A percentile compares a stretch with the other conserved stretches of the same genome.
Evolutionary conservation across 2,888 invertebrate species (phyloP).

Genomic region (Apamea anceps): DNA sequence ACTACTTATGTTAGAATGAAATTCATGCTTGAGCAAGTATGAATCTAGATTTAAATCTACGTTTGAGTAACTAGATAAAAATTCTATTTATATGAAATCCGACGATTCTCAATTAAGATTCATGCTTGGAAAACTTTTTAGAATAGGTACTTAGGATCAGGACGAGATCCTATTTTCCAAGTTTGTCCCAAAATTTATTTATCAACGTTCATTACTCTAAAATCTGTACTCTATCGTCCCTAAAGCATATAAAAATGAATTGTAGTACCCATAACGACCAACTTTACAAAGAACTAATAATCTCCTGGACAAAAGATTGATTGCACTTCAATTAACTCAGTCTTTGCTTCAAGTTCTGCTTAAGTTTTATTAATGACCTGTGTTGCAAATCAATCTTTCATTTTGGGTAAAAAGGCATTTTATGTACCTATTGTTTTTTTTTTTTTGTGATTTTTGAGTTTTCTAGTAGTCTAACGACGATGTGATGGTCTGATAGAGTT

Average conservation of each 20-base stretch:
- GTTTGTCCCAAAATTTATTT: neutral
- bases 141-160: neutral
- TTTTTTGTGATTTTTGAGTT: too few relatives aligned
- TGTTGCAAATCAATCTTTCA: neutral
- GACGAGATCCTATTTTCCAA: neutral
- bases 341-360: neutral
- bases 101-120: neutral
- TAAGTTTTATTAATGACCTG: neutral
- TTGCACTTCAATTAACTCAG: neutral
- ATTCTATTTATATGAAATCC: neutral
- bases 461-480: too few relatives aligned
- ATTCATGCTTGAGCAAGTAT: neutral
- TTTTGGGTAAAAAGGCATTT: neutral
- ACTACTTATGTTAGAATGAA: neutral
- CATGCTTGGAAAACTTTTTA: neutral
- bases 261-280: neutral
- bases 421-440: neutral
- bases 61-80: neutral
- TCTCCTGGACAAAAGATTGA: neutral
- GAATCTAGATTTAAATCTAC: neutral
- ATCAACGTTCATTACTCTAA: conserved; percentile 9
- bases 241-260: neutral
- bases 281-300: neutral
- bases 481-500: too few relatives aligned
- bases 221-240: neutral